Conservation (phyloP, 2,797 vertebrate genomes). For the Salmo trutta region DNA sequence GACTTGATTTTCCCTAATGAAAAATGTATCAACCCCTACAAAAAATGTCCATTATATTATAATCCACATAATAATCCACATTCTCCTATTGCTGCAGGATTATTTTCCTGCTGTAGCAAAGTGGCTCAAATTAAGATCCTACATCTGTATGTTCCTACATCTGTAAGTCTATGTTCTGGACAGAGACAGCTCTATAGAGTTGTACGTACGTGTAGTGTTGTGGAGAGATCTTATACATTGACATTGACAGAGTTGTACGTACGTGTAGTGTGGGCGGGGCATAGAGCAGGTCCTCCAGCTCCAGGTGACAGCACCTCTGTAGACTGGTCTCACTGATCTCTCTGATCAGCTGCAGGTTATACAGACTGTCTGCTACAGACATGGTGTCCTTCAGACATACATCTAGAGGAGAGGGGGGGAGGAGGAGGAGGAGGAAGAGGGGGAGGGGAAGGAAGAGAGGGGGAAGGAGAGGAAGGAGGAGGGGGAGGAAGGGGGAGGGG, state of each 20-base stretch:
- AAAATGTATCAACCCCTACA: too few relatives aligned
- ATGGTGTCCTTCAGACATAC: slow-evolving; percentile 93
- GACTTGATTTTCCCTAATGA: too few relatives aligned
- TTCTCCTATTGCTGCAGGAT: too few relatives aligned
- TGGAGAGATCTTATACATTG: too few relatives aligned
- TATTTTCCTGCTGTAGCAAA: too few relatives aligned
- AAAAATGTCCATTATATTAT: too few relatives aligned
- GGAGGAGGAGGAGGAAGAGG: neutral
- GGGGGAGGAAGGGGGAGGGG: neutral
- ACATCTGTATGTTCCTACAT: too few relatives aligned
- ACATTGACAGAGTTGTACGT: slow-evolving; percentile 14
- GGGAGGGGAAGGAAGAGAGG: neutral
- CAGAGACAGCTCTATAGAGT: too few relatives aligned
- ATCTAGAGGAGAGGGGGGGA: slow-evolving; percentile 66
- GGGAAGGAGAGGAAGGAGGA: neutral
- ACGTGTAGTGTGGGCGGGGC: slow-evolving; percentile 82
- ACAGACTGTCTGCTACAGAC: slow-evolving; percentile 89
- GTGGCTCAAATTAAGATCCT: too few relatives aligned
- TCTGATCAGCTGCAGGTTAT: slow-evolving; percentile 87
- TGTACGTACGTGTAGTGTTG: too few relatives aligned
- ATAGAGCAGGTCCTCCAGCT: slow-evolving; percentile 88
- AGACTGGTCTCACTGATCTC: slow-evolving; percentile 81
- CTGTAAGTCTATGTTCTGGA: too few relatives aligned
- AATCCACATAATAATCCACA: too few relatives aligned
- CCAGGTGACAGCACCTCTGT: slow-evolving; percentile 81